Conservation (phyloP, 2,797 vertebrate genomes). For the Craterocephalus amniculus region DNA sequence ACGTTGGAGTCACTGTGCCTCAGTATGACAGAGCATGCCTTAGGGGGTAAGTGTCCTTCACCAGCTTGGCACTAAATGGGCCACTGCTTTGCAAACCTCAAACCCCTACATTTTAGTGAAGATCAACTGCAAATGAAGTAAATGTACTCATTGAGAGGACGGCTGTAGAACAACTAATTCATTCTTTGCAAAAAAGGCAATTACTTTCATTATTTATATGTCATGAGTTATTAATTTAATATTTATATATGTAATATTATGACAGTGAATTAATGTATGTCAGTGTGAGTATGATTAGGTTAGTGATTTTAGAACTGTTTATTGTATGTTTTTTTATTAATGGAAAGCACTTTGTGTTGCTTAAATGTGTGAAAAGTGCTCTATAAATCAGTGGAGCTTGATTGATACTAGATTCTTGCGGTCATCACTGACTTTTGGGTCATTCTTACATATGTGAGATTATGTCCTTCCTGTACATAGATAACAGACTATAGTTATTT, state of each 20-base stretch:
- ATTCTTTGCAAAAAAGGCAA: neutral
- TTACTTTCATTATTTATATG: slow-evolving; percentile 19
- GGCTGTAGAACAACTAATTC: neutral
- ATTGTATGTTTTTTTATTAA: no score
- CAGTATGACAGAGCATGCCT: slow-evolving; percentile 98
- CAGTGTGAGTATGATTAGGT: no score
- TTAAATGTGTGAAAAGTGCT: no score
- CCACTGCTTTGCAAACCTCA: slow-evolving; percentile 24
- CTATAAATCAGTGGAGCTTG: neutral
- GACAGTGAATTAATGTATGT: no score
- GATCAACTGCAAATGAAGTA: slow-evolving; percentile 1
- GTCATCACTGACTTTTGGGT: neutral
- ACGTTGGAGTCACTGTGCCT: slow-evolving; percentile 98
- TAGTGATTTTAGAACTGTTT: no score
- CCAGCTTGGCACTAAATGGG: slow-evolving; percentile 18
- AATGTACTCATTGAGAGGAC: neutral
- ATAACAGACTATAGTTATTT: no score
- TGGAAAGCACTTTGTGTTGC: no score
- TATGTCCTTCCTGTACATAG: neutral
- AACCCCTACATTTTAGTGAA: slow-evolving; percentile 14
- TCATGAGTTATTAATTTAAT: no score
- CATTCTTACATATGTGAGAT: neutral
- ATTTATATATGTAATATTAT: no score
- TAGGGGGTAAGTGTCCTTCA: slow-evolving; percentile 88
- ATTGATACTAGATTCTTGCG: neutral